Evolutionary conservation across 2,113 vertebrate species (phyloP).

Genomic region (Sigmodon hispidus): DNA sequence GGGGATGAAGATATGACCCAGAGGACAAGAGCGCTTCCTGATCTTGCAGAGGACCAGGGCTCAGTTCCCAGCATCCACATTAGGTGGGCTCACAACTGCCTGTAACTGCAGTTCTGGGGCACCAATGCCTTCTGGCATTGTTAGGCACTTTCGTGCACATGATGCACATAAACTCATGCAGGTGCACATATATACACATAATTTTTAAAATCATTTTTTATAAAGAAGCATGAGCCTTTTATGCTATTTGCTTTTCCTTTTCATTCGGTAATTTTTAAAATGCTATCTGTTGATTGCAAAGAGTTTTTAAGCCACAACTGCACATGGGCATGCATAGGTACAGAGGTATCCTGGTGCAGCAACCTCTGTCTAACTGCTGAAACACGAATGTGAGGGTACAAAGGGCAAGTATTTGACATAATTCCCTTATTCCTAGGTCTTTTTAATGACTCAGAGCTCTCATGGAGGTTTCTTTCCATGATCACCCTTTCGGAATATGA

Average conservation of each 20-base stretch:
- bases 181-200: background rate
- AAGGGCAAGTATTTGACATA: background rate
- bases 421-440: background rate
- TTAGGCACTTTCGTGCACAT: background rate
- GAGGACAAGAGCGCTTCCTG: background rate
- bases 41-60: background rate
- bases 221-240: background rate
- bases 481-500: background rate
- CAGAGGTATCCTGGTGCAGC: background rate
- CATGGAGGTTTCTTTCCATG: background rate
- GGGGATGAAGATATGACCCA: background rate
- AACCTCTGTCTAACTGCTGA: background rate
- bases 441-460: background rate
- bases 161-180: too few species aligned
- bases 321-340: background rate
- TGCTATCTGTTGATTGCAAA: constrained; percentile 13
- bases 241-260: constrained; percentile 37
- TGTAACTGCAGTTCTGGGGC: background rate
- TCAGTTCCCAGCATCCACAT: background rate
- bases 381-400: background rate
- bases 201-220: background rate
- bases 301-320: background rate
- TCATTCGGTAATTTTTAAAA: background rate
- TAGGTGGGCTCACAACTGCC: background rate
- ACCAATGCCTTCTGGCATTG: background rate